A percentile compares a stretch with the other conserved stretches of the same genome.
These are phyloP conservation scores for Pelmatolapia mariae DNA, from an alignment of 2,113 vertebrate species.

Conservation along the genomic window DNA sequence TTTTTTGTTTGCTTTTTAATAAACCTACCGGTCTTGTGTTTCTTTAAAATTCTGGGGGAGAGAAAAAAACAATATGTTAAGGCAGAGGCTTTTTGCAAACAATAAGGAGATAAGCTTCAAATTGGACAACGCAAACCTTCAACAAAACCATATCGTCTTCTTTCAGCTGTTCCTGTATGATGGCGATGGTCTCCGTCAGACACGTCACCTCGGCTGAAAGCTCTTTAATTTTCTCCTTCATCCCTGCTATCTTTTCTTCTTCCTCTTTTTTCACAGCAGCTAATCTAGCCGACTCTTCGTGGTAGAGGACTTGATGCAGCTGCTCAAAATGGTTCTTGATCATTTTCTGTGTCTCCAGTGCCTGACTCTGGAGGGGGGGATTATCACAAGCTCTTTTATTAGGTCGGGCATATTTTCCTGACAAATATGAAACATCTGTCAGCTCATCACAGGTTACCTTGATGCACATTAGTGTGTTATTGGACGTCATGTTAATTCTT, in stretches of 20 bases:
- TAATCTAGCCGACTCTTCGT: conserved; percentile 54
- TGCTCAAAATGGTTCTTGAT: conserved; percentile 65
- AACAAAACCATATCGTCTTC: conserved; percentile 55
- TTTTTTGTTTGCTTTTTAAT: not conserved
- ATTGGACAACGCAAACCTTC: conserved; percentile 28
- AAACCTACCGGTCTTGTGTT: conserved; percentile 58
- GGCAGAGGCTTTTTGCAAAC: not conserved
- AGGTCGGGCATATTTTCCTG: not conserved
- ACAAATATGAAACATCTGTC: not conserved
- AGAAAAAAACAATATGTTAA: not conserved
- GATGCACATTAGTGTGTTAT: conserved; percentile 41
- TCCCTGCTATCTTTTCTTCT: conserved; percentile 31
- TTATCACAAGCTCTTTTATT: not conserved
- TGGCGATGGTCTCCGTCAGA: conserved; percentile 46
- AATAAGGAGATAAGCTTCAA: not conserved
- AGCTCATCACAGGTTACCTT: conserved; percentile 38
- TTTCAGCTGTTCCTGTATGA: conserved; percentile 45
- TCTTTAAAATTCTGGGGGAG: conserved; percentile 64
- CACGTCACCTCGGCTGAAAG: conserved; percentile 30
- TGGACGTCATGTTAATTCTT: conserved; percentile 19
- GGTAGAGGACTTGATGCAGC: conserved; percentile 57
- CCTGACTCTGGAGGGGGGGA: conserved; percentile 41
- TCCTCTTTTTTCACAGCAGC: conserved; percentile 62
- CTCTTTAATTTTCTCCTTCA: conserved; percentile 46
- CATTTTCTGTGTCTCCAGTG: conserved; percentile 25